Conservation (phyloP, 2,113 vertebrate genomes). For the Hippotragus niger region DNA sequence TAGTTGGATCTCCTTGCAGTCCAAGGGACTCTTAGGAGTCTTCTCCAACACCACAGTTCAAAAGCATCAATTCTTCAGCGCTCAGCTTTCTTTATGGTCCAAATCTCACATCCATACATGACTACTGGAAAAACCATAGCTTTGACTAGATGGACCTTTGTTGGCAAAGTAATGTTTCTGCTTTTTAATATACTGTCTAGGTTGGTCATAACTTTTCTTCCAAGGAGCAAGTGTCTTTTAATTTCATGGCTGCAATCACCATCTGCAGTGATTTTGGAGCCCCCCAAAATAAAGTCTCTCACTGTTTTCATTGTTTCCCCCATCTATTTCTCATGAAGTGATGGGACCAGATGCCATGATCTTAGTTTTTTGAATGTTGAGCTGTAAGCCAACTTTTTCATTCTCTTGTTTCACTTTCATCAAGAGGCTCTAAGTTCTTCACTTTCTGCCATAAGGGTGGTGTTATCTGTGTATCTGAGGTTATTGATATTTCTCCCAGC, state of each 20-base stretch:
- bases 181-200: background rate
- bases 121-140: background rate
- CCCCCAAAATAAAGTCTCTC: background rate
- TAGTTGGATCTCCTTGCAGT: background rate
- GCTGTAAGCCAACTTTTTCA: background rate
- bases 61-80: rapidly evolving
- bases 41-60: background rate
- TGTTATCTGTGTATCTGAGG: background rate
- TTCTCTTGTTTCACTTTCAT: background rate
- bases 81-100: background rate
- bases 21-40: background rate
- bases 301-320: background rate
- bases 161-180: background rate
- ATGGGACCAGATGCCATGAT: background rate
- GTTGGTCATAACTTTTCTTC: background rate
- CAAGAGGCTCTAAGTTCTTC: background rate
- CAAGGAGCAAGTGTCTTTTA: background rate
- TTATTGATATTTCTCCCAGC: background rate
- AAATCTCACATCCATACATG: background rate
- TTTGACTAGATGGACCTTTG: rapidly evolving
- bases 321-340: background rate
- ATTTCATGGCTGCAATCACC: background rate
- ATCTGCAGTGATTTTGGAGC: background rate
- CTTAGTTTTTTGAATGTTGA: background rate
- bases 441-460: background rate